phyloP scores from a whole-genome alignment of 2,113 vertebrate genomes.

The Anguilla japonica region DNA sequence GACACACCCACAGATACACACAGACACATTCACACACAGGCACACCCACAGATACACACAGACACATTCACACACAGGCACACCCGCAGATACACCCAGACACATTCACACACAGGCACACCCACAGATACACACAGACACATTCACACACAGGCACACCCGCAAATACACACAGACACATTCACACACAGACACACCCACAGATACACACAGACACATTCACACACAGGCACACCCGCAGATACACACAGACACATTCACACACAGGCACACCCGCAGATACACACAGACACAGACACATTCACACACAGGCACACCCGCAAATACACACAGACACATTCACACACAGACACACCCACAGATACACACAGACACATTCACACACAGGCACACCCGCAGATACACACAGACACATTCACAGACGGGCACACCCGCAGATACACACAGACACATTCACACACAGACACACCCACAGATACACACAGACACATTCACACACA shows the following conservation, averaged over 20 bases:
- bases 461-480: too few species aligned
- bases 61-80: too few species aligned
- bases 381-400: not conserved
- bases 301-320: not conserved
- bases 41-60: too few species aligned
- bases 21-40: not conserved
- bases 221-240: too few species aligned
- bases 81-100: too few species aligned
- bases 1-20: too few species aligned
- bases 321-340: not conserved
- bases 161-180: not conserved
- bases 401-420: not conserved
- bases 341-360: slow-evolving; percentile 17
- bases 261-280: too few species aligned
- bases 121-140: not conserved
- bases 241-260: too few species aligned
- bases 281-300: not conserved
- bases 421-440: too few species aligned
- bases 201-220: too few species aligned
- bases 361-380: not conserved
- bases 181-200: slow-evolving; percentile 5
- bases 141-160: slow-evolving; percentile 21
- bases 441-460: too few species aligned
- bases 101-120: slow-evolving; percentile 10
- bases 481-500: not conserved